A percentile compares a stretch with the other conserved stretches of the same genome.
Evolutionary conservation across 2,888 invertebrate genomes (phyloP).

Genomic region (Lithosia quadra): DNA sequence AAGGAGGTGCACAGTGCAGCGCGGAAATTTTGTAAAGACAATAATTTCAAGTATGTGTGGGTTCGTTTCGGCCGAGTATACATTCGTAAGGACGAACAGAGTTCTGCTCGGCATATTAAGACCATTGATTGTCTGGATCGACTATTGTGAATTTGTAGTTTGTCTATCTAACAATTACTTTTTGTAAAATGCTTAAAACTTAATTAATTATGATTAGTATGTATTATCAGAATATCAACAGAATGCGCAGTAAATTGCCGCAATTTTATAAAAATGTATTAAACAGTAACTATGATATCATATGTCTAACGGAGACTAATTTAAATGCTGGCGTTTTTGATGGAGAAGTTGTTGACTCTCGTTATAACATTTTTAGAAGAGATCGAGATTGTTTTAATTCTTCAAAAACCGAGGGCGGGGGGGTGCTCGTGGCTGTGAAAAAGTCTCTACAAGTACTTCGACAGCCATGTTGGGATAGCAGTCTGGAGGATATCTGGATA

Average conservation of each 20-base stretch:
- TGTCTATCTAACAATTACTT: too few species aligned
- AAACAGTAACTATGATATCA: slow-evolving; percentile 24
- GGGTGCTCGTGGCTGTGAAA: too few species aligned
- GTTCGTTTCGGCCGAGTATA: slow-evolving; percentile 17
- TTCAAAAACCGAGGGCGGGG: slow-evolving; percentile 21
- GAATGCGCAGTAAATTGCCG: slow-evolving; percentile 16
- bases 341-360: slow-evolving; percentile 24
- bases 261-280: slow-evolving; percentile 26
- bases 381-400: slow-evolving; percentile 19
- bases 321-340: slow-evolving; percentile 19
- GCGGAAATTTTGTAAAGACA: too few species aligned
- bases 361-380: slow-evolving; percentile 26
- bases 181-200: too few species aligned
- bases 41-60: slow-evolving; percentile 21
- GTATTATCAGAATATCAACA: slow-evolving; percentile 26
- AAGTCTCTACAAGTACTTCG: too few species aligned
- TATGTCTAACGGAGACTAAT: slow-evolving; percentile 26
- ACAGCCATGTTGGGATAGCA: too few species aligned
- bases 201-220: background rate
- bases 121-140: too few species aligned
- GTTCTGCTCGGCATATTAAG: too few species aligned
- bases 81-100: slow-evolving; percentile 14
- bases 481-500: too few species aligned
- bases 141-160: too few species aligned
- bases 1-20: too few species aligned